Evolutionary conservation across 2,888 invertebrate species (phyloP), one percentile per base, ranked within the genome.

Genomic region (Gibbula magus): DNA sequence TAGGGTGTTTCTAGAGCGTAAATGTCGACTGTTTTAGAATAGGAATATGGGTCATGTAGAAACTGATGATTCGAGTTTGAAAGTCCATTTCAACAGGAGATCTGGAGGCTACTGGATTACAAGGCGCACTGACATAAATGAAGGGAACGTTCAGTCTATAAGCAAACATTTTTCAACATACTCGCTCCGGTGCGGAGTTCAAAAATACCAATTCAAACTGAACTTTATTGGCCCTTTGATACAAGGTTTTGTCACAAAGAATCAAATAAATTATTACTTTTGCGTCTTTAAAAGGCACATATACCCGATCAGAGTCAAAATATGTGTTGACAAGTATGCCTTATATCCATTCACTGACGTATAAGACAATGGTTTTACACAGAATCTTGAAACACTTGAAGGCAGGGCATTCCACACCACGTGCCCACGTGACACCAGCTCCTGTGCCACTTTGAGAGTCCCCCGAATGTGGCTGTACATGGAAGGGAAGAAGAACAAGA

Each of bases 1-100:
- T 76, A 80, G 0, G 86, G 84, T 29, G 45, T 76, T 7, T 84
- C 81, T 22, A 83, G 84, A 7, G 84, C 86, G 77, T 79, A 82
- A 16, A 35, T 74, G 0, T 76, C 79, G 13, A 84, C 80, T 22
- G 82, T 51, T 61, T 81, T 35, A 5, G 35, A 35, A 35, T 35
- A 3, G 35, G 35, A 35, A 35, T 5, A 35, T 35, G 35, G 4
- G 8, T 35, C 8, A 35, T 35, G 8, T 35, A 35, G 3, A 35
- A 35, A 35, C n/a, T 77, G 20, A n/a, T 20, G 7, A 78, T n/a
- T 16, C 75, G 77, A 29, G 54, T 29, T 13, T 18, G 18, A 39
- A 80, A 80, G 29, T 70, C 53, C 80, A 80, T 80, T 25, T 54
- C 29, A 13, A 54, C 66, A 7, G 81, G 79, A 10, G 20, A 29